Conservation (phyloP, 2,888 invertebrate genomes). For the Congeria kusceri region DNA sequence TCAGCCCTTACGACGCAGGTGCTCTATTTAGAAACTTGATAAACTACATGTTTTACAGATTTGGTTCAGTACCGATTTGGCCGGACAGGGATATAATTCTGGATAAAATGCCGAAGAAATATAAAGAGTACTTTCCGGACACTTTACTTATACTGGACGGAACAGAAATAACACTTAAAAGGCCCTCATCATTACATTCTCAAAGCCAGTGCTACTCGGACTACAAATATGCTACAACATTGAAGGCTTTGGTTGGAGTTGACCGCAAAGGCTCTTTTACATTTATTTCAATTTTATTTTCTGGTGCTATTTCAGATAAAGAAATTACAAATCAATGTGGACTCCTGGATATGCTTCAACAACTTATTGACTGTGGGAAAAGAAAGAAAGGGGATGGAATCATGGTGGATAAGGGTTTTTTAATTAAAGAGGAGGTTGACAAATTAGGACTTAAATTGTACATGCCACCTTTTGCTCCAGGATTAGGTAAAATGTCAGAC, state of each 20-base stretch:
- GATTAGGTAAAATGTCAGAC: conserved; percentile 22
- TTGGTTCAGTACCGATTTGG: conserved; percentile 53
- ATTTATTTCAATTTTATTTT: conserved; percentile 23
- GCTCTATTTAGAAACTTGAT: conserved; percentile 48
- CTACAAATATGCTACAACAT: conserved; percentile 60
- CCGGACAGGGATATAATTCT: conserved; percentile 42
- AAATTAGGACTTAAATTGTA: conserved; percentile 26
- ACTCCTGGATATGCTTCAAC: conserved; percentile 16
- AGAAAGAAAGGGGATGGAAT: conserved; percentile 27
- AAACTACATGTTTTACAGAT: conserved; percentile 51
- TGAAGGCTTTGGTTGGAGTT: conserved; percentile 51
- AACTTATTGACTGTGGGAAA: conserved; percentile 19
- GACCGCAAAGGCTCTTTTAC: conserved; percentile 59
- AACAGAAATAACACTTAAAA: conserved; percentile 53
- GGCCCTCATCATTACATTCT: conserved; percentile 33
- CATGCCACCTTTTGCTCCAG: conserved; percentile 36
- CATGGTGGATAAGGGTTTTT: conserved; percentile 48
- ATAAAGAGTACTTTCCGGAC: conserved; percentile 50
- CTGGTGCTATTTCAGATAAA: conserved; percentile 57
- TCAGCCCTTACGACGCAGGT: conserved; percentile 41
- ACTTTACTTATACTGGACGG: conserved; percentile 55
- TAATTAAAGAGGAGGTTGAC: conserved; percentile 30
- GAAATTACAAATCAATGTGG: conserved; percentile 42
- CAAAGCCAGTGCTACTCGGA: conserved; percentile 64
- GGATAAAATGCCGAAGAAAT: conserved; percentile 47